Evolutionary conservation across 2,113 vertebrate genomes (phyloP), one percentile per base, ranked within the genome.

Genomic region (Vulpes lagopus): DNA sequence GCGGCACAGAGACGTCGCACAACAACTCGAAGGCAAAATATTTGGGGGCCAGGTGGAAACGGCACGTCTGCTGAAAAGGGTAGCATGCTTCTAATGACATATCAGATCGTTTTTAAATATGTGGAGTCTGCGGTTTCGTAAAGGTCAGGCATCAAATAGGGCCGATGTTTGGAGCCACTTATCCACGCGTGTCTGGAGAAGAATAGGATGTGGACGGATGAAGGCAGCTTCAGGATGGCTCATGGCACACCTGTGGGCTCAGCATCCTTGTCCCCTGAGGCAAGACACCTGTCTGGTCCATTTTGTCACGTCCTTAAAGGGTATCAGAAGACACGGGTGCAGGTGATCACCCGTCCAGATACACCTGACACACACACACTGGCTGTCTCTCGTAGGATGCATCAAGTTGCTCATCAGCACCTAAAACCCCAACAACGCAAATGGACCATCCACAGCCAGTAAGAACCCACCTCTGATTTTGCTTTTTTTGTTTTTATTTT

Each of bases 321-420:
- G 10, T 49, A 5, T 16, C 12, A 10, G 30, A 64, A 2, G 25
- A 49, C 5, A 43, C 8, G 3, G 49, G 51, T 23, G 19, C n/a
- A 5, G 15, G 14, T 4, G 2, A 2, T 55, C 74, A 27, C 35
- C 30, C 10, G 30, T 35, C 35, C 27, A 23, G 16, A n/a, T 3
- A 2, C 76, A 32, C 17, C 20, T 15, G 53, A 25, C 12, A 27
- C n/a, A 11, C 8, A 17, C 8, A 17, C 15, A 64, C 14, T 25
- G 25, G n/a, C 1, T 0, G 0, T 19, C 10, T 14, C 57, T 11
- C 5, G 3, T 15, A 19, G 51, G 14, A 25, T 23, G 3, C 14
- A 6, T 22, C 7, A 67, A 7, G 16, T 22, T 17, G 14, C 15
- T 53, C 38, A 27, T 30, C 11, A 5, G 49, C 4, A 8, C 27